Base-by-base conservation (phyloP, 1,140 invertebrate genomes). In the Andrena cerasifolii region DNA sequence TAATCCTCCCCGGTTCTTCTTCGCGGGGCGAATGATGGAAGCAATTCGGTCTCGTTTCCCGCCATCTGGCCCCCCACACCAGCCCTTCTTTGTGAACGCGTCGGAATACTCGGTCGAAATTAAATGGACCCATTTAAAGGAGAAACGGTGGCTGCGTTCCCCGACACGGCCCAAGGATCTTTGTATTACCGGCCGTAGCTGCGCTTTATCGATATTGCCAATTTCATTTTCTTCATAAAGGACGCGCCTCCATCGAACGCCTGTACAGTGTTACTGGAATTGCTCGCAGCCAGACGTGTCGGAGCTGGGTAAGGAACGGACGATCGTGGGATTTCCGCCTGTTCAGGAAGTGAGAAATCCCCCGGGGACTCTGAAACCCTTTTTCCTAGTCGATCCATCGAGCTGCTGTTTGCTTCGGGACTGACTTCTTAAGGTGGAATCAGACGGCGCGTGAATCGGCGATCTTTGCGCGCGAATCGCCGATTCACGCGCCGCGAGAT, bases 161-260 rank as follows among this genome's bases (percentile, higher is more conserved):
- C 26, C 21, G 45, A 36, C 62, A 47, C 70, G 40, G 36, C n/a
- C 51, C 58, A 51, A 18, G 59, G 45, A 24, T 40, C 51, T 51
- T 73, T 16, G 16, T 18, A n/a, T 33, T 24, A 14, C 24, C 36
- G 12, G 36, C 21, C 56, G 62, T 71, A 54, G 26, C 71, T 67
- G 21, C n/a, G 21, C 81, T 83, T 83, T 83, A 75, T 84, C 53
- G 72, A 77, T 72, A 84, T 84, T 76, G 82, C 82, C 81, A 84
- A 80, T 84, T 83, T 83, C 82, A 67, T 83, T 84, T 76, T 67
- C 61, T 72, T 68, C 28, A 10, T 43, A 49, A 49, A 65, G 40
- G 16, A 10, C 28, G 3, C 10, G 14, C 40, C 6, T 7, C 33
- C 58, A n/a, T 21, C 36, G 18, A 33, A 36, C 47, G 33, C 12